Evolutionary conservation across 2,113 vertebrate species (phyloP).

Genomic region (Silurus asotus): DNA sequence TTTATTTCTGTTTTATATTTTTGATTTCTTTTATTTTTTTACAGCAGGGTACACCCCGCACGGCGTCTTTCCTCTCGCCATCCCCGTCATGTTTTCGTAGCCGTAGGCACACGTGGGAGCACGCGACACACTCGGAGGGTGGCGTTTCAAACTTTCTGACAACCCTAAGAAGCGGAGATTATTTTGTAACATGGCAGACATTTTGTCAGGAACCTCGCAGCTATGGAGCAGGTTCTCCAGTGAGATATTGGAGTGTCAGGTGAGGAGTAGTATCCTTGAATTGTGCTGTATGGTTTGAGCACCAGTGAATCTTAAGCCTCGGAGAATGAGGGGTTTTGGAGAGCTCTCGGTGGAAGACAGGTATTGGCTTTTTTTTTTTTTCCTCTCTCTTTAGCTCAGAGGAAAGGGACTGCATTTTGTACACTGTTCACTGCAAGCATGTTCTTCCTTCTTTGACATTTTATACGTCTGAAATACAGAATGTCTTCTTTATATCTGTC

Average conservation of each 20-base stretch:
- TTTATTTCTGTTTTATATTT: background rate
- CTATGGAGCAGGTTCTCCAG: background rate
- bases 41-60: background rate
- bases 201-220: conserved; percentile 33
- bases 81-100: background rate
- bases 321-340: conserved; percentile 17
- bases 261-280: background rate
- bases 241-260: conserved; percentile 24
- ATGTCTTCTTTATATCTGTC: background rate
- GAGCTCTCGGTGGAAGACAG: background rate
- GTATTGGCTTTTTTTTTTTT: background rate
- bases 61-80: background rate
- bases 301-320: conserved; percentile 12
- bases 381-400: background rate
- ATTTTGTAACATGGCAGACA: conserved; percentile 29
- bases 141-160: conserved; percentile 18
- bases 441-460: background rate
- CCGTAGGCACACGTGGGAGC: background rate
- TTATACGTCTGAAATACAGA: background rate
- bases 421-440: background rate
- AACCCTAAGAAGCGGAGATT: conserved; percentile 25
- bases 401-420: background rate
- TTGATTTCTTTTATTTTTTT: background rate
- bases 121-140: background rate
- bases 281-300: conserved; percentile 16